A percentile compares a stretch with the other conserved stretches of the same genome.
These are phyloP conservation scores for Hydrotaea diabolus DNA, from an alignment of 2,888 invertebrate species.

Conservation along the genomic window DNA sequence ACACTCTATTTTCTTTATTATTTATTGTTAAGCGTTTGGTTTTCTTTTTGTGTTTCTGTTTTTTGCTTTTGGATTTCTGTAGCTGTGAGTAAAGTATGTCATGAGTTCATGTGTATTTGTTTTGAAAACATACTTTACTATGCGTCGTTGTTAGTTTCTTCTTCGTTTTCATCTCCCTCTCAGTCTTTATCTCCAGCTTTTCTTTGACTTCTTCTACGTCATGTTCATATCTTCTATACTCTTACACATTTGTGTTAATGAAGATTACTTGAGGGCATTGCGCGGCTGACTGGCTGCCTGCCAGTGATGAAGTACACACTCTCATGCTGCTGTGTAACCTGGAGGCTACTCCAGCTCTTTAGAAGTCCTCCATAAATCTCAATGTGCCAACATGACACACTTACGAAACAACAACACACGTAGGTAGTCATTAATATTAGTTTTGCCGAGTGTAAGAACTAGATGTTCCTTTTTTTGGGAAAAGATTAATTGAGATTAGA, in stretches of 20 bases:
- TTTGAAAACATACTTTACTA: not conserved
- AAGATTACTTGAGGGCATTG: not conserved
- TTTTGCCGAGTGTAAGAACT: not conserved
- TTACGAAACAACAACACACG: not conserved
- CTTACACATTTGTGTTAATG: constrained; percentile 4
- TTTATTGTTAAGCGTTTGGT: constrained; percentile 17
- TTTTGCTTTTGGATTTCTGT: constrained; percentile 11
- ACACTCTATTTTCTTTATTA: constrained; percentile 30
- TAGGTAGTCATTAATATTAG: constrained; percentile 9
- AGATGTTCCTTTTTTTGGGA: not conserved
- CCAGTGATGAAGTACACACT: too few relatives aligned
- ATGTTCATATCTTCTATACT: not conserved
- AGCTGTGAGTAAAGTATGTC: constrained; percentile 50
- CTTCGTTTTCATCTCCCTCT: not conserved
- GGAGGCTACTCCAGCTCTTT: not conserved
- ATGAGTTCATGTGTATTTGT: constrained; percentile 41
- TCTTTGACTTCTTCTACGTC: not conserved
- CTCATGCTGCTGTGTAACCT: not conserved
- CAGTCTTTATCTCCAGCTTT: not conserved
- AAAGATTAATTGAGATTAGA: not conserved
- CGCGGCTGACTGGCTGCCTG: too few relatives aligned
- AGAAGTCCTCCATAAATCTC: constrained; percentile 16
- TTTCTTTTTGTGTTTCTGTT: not conserved
- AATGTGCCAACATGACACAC: constrained; percentile 2
- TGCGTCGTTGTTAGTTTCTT: not conserved